Evolutionary conservation across 2,797 vertebrate species (phyloP), one percentile per base, ranked within the genome.

Genomic region (Rachycentron canadum): DNA sequence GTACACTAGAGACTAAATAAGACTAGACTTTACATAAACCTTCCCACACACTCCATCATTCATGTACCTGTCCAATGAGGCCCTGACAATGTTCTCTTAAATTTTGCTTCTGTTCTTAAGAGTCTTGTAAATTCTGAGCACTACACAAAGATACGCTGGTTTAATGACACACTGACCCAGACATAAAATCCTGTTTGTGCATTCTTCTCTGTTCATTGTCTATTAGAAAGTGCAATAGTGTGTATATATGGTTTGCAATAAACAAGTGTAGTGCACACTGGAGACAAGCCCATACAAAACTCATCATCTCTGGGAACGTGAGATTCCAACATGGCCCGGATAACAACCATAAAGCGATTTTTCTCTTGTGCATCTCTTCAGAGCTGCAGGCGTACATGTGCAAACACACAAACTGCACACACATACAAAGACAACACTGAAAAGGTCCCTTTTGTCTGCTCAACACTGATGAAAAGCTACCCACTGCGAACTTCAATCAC

Each of bases 401-500:
- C 81, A 86, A 81, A 89, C 84, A 88, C 74, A 60, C 73, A 80
- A 79, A 83, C 82, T 59, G 40, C 82, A 70, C 80, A 70, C 87
- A 70, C 80, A 75, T 64, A 74, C 84, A 86, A 85, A 90, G 87
- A 88, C 88, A 91, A 87, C 81, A 82, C 57, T 61, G 76, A 85
- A 89, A 87, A 85, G 79, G 85, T 91, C 89, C 86, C 91, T 87
- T 93, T 93, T 92, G 93, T 94, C 93, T 92, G 89, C 91, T 88
- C 86, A 91, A 74, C 83, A 50, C 84, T 92, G 91, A 94, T 93
- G 92, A 94, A 93, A 93, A 87, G 91, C 92, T 90, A 89, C 93
- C 93, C 92, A 92, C 91, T 85, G 93, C 65, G 90, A 94, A 93
- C 93, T 94, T 93, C 91, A 95, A 95, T 94, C 93, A 94, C 79